Base-by-base conservation (phyloP, 2,797 vertebrate species). In the Chlorospingus flavigularis region DNA sequence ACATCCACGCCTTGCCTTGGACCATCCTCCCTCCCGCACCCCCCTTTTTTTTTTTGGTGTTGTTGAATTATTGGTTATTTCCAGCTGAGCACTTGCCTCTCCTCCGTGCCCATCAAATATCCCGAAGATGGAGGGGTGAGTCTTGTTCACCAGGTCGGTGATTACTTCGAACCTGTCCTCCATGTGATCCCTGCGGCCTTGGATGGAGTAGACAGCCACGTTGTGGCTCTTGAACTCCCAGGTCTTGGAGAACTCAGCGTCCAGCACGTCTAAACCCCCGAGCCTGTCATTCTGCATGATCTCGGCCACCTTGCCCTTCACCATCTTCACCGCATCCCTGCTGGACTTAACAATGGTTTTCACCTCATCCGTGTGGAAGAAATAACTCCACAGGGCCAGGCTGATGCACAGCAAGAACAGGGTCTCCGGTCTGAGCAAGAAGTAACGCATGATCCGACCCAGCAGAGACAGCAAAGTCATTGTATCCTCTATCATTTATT, bases 371-470 rank as follows among this genome's bases (percentile, higher is more conserved):
- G 99, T 99, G 98, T 99, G 99, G 98, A 99, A 99, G 98, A 99
- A 99, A 97, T 99, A 99, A 97, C 99, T 99, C 99, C 99, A 99
- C 62, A 99, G 98, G 87, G 99, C 99, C 98, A 99, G 97, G 98
- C 99, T 99, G 98, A 99, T 99, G 94, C 99, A 99, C 95, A 99
- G 98, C 97, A 99, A 98, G 97, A 99, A 99, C 96, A 99, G 85
- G 96, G 99, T 99, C 99, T 99, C 99, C 94, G 99, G 99, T 98
- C 99, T 98, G 96, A 99, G 99, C 96, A 99, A 98, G 98, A 99
- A 99, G 98, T 99, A 99, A 97, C 99, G 98, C 99, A 99, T 99
- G 98, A 99, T 99, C 98, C 99, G 99, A 98, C 99, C 99, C 98
- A 99, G 97, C 83, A 99, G 98, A 98, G 99, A 99, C 98, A 99